Evolutionary conservation across 2,113 vertebrate species (phyloP).

Genomic region (Neogobius melanostomus): DNA sequence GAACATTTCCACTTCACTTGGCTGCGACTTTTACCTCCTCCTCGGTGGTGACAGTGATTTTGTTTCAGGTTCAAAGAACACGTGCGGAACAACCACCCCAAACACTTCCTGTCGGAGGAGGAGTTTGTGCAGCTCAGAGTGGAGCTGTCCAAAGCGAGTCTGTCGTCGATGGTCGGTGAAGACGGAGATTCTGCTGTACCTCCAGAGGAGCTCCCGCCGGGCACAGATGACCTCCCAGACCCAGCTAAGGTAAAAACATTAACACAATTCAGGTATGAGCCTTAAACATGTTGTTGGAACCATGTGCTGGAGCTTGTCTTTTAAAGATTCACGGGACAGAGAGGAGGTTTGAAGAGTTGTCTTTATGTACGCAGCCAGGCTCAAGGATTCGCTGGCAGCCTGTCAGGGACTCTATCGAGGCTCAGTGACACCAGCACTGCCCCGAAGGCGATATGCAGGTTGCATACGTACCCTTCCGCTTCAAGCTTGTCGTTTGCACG

Average conservation of each 20-base stretch:
- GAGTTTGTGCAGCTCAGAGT: constrained; percentile 91
- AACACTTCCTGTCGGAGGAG: constrained; percentile 88
- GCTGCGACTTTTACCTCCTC: background rate
- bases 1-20: background rate
- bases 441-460: constrained; percentile 73
- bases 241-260: constrained; percentile 85
- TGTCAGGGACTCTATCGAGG: constrained; percentile 69
- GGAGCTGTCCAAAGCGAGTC: constrained; percentile 87
- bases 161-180: constrained; percentile 75
- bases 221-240: constrained; percentile 90
- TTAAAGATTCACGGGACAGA: constrained; percentile 61
- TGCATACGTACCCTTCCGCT: constrained; percentile 69
- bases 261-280: constrained; percentile 7
- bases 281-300: constrained; percentile 32
- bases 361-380: constrained; percentile 79
- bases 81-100: constrained; percentile 91
- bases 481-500: constrained; percentile 71
- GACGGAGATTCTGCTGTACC: constrained; percentile 69
- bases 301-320: constrained; percentile 51
- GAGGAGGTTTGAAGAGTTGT: constrained; percentile 78
- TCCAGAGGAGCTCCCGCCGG: constrained; percentile 85
- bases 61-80: constrained; percentile 92
- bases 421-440: constrained; percentile 65
- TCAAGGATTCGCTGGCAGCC: constrained; percentile 76
- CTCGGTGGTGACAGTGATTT: background rate